A percentile compares a stretch with the other conserved stretches of the same genome.
Evolutionary conservation across 1,140 invertebrate genomes (phyloP).

Genomic region (Neuroterus valhalla): DNA sequence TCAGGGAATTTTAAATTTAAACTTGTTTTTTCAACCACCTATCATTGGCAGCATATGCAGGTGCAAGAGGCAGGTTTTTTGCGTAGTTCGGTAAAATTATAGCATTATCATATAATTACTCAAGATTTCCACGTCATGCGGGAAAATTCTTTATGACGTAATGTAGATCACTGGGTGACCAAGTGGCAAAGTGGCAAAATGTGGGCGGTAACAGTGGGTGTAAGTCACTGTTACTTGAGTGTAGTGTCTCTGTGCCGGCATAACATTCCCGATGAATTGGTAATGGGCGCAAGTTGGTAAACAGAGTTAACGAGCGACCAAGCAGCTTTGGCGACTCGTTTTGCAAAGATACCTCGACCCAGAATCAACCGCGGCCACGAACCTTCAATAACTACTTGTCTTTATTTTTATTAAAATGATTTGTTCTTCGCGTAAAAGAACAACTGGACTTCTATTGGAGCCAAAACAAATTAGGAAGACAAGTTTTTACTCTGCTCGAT

Average conservation of each 20-base stretch:
- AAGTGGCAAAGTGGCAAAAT: slow-evolving; percentile 45
- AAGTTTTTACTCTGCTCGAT: slow-evolving; percentile 19
- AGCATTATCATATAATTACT: slow-evolving; percentile 41
- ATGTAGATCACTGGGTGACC: slow-evolving; percentile 55
- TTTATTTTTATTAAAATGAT: background rate
- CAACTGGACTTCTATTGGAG: background rate
- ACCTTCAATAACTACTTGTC: slow-evolving; percentile 47
- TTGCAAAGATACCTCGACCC: slow-evolving; percentile 54
- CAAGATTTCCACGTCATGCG: slow-evolving; percentile 36
- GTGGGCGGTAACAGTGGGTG: slow-evolving; percentile 51
- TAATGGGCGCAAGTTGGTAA: slow-evolving; percentile 37
- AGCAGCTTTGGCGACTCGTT: slow-evolving; percentile 38
- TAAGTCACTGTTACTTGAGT: slow-evolving; percentile 42
- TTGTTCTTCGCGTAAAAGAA: slow-evolving; percentile 39
- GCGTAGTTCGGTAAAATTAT: too few relatives aligned
- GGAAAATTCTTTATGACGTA: slow-evolving; percentile 40
- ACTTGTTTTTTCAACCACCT: too few relatives aligned
- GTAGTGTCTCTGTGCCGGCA: slow-evolving; percentile 34
- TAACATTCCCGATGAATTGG: slow-evolving; percentile 42
- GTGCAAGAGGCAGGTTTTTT: too few relatives aligned
- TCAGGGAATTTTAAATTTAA: too few relatives aligned
- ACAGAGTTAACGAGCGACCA: slow-evolving; percentile 40
- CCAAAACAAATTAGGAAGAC: background rate
- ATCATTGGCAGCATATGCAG: too few relatives aligned
- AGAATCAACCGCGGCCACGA: slow-evolving; percentile 53